Evolutionary conservation across 2,888 invertebrate genomes (phyloP), one percentile per base, ranked within the genome.

Genomic region (Heliconius ismenius): DNA sequence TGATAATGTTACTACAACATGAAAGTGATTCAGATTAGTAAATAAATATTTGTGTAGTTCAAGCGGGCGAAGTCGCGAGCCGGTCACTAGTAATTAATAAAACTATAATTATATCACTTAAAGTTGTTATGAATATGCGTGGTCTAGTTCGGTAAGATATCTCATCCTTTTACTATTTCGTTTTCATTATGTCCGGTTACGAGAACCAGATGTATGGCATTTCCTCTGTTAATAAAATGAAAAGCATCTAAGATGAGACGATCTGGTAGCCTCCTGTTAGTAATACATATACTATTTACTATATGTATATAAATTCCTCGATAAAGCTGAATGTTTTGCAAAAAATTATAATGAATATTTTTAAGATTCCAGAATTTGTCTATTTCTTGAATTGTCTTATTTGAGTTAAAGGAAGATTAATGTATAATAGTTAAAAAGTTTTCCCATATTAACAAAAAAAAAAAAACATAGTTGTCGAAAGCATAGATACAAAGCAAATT

Each of bases 161-260:
- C 81, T 82, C 85, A 89, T 91, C 90, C 90, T 83, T 86, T 86
- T 85, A 85, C 84, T 87, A 88, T 90, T 89, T 86, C 80, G 85
- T 87, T 89, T 89, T 87, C 81, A 85, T 85, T 81, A 81, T 83
- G 82, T 82, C 81, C 82, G 83, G 82, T 82, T 82, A 81, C 82
- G 81, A 81, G 81, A 81, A 81, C 88, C 91, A 91, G 91, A 91
- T 91, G 91, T 85, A 85, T 83, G 84, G 86, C 82, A 88, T 89
- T 90, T 90, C 88, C 89, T 88, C 82, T 81, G 83, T 81, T 84
- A 87, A 87, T 87, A 87, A 87, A 85, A 86, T 87, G 78, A 76
- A 81, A 77, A 79, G 80, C 77, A 80, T 78, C 75, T 74, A 79
- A 82, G 75, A 77, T 65, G 77, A 67, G 60, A 70, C 73, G 68